Conservation (phyloP, 2,888 invertebrate species). For the Sphaerophoria rueppellii region DNA sequence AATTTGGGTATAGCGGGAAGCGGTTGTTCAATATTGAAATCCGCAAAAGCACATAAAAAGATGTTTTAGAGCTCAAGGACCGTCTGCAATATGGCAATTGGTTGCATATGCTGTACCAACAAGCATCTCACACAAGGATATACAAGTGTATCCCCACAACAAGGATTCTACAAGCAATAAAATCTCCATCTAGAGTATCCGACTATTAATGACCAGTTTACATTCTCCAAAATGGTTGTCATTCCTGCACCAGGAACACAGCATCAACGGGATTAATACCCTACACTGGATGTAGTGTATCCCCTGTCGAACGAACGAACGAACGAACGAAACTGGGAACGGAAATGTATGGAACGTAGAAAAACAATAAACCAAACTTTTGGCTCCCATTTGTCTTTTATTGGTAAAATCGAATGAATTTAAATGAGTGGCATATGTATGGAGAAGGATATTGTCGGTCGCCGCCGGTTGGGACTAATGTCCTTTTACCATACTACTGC, state of each 20-base stretch:
- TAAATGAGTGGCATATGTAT: constrained; percentile 74
- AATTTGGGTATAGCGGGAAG: constrained; percentile 23
- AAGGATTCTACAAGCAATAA: constrained; percentile 71
- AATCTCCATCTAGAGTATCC: constrained; percentile 71
- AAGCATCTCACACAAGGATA: constrained; percentile 13
- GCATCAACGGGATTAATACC: constrained; percentile 50
- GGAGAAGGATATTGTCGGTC: constrained; percentile 74
- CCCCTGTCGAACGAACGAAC: no score
- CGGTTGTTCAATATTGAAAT: constrained; percentile 50
- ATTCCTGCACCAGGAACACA: constrained; percentile 60
- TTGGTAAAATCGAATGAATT: constrained; percentile 74
- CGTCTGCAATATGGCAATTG: constrained; percentile 62
- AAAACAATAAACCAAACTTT: constrained; percentile 75
- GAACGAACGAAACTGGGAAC: background rate
- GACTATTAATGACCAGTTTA: constrained; percentile 75
- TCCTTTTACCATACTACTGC: constrained; percentile 40
- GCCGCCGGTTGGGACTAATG: constrained; percentile 73
- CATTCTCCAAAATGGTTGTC: constrained; percentile 74
- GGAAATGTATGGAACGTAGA: constrained; percentile 60
- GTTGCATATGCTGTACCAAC: constrained; percentile 50
- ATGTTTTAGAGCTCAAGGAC: constrained; percentile 70
- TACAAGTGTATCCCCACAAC: constrained; percentile 34
- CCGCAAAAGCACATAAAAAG: constrained; percentile 68
- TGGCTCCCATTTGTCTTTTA: constrained; percentile 75
- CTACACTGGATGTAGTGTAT: no score